A percentile compares a stretch with the other conserved stretches of the same genome.
Evolutionary conservation across 2,797 vertebrate genomes (phyloP).

Genomic region (Gobio occitaniae): DNA sequence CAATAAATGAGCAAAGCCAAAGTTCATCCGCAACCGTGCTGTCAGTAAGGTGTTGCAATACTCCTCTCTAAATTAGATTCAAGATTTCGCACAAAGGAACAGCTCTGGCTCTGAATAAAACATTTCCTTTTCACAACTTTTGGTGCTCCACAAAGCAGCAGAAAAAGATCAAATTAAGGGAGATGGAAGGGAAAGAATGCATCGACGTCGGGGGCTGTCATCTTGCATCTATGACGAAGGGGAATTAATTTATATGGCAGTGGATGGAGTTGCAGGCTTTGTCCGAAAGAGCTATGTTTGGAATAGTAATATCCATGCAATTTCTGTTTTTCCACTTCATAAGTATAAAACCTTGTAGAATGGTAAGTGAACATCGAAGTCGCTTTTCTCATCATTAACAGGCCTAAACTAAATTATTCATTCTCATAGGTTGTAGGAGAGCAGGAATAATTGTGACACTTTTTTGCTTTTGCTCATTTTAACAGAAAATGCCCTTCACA

Average conservation of each 20-base stretch:
- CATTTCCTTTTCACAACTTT: constrained; percentile 56
- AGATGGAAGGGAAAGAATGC: constrained; percentile 51
- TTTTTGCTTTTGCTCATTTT: neutral
- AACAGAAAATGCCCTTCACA: neutral
- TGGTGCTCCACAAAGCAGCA: constrained; percentile 49
- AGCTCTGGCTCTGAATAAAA: constrained; percentile 62
- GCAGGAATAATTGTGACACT: neutral
- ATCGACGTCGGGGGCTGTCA: constrained; percentile 51
- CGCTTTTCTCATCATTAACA: neutral
- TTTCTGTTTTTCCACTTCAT: neutral
- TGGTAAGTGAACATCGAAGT: constrained; percentile 4
- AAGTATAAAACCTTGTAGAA: neutral
- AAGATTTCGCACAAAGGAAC: constrained; percentile 58
- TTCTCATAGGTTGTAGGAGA: neutral
- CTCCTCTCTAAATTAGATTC: constrained; percentile 61
- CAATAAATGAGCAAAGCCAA: constrained; percentile 59
- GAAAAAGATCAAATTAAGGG: constrained; percentile 49
- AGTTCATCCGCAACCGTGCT: constrained; percentile 56
- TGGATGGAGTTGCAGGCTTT: constrained; percentile 52
- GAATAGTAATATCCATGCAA: constrained; percentile 38
- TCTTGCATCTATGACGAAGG: constrained; percentile 52
- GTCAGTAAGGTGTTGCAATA: constrained; percentile 61
- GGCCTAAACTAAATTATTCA: neutral
- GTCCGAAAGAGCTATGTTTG: constrained; percentile 14
- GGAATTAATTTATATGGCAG: constrained; percentile 57